Conservation (phyloP, 2,797 vertebrate species). For the Karalla daura region DNA sequence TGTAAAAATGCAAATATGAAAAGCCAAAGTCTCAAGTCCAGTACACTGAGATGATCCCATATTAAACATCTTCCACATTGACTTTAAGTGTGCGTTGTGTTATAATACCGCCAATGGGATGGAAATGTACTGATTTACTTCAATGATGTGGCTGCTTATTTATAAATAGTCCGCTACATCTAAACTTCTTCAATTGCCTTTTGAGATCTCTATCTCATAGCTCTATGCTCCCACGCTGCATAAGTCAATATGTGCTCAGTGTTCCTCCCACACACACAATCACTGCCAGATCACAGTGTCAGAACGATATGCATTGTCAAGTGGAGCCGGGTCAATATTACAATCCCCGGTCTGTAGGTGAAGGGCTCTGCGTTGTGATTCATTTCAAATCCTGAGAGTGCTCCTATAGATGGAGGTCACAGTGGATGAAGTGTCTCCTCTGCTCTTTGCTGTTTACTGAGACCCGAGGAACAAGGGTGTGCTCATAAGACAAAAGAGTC, state of each 20-base stretch:
- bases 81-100: not conserved
- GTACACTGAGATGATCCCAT: not conserved
- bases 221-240: constrained; percentile 58
- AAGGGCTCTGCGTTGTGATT: constrained; percentile 62
- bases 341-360: constrained; percentile 68
- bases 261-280: constrained; percentile 60
- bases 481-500: constrained; percentile 15
- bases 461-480: constrained; percentile 26
- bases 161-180: constrained; percentile 49
- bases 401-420: constrained; percentile 56
- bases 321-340: constrained; percentile 72
- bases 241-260: constrained; percentile 72
- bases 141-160: not conserved
- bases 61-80: constrained; percentile 2
- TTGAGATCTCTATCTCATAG: constrained; percentile 65
- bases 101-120: not conserved
- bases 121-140: constrained; percentile 2
- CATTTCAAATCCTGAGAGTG: constrained; percentile 53
- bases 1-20: not conserved
- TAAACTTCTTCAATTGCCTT: constrained; percentile 53
- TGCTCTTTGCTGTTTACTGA: constrained; percentile 60
- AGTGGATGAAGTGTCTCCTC: constrained; percentile 54
- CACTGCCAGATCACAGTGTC: constrained; percentile 63
- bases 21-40: not conserved
- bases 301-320: constrained; percentile 72